phyloP scores from a whole-genome alignment of 2,888 invertebrate species.

The Pecten maximus region DNA sequence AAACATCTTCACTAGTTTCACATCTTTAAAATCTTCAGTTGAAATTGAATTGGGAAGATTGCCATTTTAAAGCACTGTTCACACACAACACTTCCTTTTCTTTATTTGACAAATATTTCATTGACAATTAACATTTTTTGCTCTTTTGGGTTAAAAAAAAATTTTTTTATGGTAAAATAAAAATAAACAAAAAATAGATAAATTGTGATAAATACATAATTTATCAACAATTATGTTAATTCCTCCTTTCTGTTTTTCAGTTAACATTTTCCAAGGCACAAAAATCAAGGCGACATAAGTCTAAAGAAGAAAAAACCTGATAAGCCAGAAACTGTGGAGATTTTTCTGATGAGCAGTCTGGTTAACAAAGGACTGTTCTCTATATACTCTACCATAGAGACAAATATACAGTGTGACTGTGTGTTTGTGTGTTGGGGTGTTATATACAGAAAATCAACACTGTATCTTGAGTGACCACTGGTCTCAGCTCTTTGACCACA shows the following conservation, averaged over 20 bases:
- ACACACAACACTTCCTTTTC: background rate
- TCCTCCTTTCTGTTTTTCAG: background rate
- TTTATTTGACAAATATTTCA: background rate
- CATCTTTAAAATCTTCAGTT: background rate
- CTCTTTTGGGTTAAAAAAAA: background rate
- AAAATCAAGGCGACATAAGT: slow-evolving; percentile 4
- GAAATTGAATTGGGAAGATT: background rate
- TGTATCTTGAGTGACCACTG: slow-evolving; percentile 4
- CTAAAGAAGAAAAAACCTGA: slow-evolving; percentile 1
- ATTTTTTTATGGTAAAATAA: background rate
- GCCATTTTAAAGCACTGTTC: background rate
- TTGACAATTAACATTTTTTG: no score
- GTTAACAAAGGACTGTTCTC: background rate
- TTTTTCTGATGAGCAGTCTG: background rate
- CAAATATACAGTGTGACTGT: slow-evolving; percentile 32
- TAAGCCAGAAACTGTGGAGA: background rate
- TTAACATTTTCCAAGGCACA: slow-evolving; percentile 6
- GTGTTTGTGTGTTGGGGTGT: slow-evolving; percentile 25
- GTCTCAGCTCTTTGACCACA: slow-evolving; percentile 28
- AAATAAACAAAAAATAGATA: no score
- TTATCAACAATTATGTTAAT: background rate
- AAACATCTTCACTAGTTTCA: background rate
- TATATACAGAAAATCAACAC: background rate
- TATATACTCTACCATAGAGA: slow-evolving; percentile 22
- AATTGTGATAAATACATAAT: no score